phyloP scores from a whole-genome alignment of 2,113 vertebrate genomes.

The Tricholaema leucomelas region DNA sequence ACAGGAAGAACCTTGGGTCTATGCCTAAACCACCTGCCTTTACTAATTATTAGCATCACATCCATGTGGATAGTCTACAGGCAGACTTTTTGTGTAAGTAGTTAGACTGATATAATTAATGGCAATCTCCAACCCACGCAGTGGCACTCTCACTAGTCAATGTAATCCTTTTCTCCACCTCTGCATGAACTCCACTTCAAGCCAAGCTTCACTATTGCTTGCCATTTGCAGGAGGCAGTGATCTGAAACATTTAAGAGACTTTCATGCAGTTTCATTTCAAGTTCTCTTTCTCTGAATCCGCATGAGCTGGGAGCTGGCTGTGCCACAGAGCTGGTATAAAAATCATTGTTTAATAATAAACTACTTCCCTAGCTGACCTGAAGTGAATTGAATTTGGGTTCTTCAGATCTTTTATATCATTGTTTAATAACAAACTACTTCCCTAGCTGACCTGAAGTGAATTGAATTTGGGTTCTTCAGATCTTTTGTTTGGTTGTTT shows the following conservation, averaged over 20 bases:
- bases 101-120: neutral
- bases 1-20: neutral
- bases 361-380: neutral
- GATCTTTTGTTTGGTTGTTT: neutral
- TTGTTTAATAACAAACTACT: neutral
- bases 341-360: neutral
- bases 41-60: conserved; percentile 27
- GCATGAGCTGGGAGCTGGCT: neutral
- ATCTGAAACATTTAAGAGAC: neutral
- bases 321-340: neutral
- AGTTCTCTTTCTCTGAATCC: neutral
- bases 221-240: neutral
- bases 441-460: neutral
- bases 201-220: neutral
- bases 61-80: neutral
- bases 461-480: neutral
- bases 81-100: neutral
- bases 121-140: neutral
- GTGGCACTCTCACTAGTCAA: neutral
- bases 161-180: neutral
- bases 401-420: neutral
- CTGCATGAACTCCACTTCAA: neutral
- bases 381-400: neutral
- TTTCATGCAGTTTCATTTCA: neutral
- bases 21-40: neutral